Evolutionary conservation across 2,888 invertebrate species (phyloP), one percentile per base, ranked within the genome.

Genomic region (Agrenia bidenticulata): DNA sequence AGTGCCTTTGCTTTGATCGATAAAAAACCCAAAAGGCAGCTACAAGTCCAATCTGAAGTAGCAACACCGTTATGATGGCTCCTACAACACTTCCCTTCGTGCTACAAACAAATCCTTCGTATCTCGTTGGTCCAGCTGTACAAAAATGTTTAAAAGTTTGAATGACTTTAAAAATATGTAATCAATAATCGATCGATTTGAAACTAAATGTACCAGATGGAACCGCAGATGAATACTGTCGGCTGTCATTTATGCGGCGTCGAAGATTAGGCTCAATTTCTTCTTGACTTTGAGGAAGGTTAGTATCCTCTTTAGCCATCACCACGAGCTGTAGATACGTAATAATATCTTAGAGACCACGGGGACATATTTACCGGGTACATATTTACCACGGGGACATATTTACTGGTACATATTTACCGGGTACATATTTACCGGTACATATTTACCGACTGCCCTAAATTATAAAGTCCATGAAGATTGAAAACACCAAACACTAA

Each of bases 21-120:
- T 79, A 79, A 66, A 79, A 79, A 70, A 78, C 75, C 69, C 77
- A 74, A 62, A 79, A 78, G 15, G 78, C 78, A 7, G 76, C 76
- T 13, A 78, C 70, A 2, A 78, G 65, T 11, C 77, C 77, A 45
- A 77, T 70, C 66, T 79, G 77, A 27, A 79, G 72, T 2, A 79
- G 71, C 13, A 79, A 64, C 15, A 79, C 77, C 5, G 77, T 78
- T 32, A 79, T 69, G n/a, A 79, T 76, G 1, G 78, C 77, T 56
- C 78, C 78, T 21, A 79, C 77, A 19, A 80, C 77, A 39, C 78
- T 77, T 13, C 79, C 78, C 57, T 77, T 77, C 11, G 79, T 76
- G 26, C 77, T 78, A 70, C 79, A 79, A 23, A 77, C 73, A 61
- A 74, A 75, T 17, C 76, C 77, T 56, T 69, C 74, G 60, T 70